Conservation (phyloP, 2,113 vertebrate genomes). For the Salvelinus namaycush region DNA sequence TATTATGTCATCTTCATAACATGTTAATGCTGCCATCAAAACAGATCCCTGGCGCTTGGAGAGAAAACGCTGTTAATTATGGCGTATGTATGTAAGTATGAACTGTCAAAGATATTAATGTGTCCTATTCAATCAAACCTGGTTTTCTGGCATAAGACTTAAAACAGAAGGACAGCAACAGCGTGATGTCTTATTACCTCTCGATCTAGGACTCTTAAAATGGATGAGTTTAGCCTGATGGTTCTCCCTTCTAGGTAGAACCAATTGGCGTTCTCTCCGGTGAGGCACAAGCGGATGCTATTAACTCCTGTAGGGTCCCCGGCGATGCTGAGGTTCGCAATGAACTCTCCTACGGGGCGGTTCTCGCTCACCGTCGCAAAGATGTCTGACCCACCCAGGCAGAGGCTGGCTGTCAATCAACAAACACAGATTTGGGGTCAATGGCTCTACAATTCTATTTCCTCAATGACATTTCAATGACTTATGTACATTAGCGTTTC, state of each 20-base stretch:
- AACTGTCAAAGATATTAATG: too few relatives aligned
- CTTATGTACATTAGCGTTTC: too few relatives aligned
- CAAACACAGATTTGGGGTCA: too few relatives aligned
- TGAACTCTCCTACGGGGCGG: slow-evolving; percentile 75
- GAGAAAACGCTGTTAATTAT: background rate
- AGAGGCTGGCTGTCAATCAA: slow-evolving; percentile 51
- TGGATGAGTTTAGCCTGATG: slow-evolving; percentile 74
- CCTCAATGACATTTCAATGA: too few relatives aligned
- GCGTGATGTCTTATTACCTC: slow-evolving; percentile 68
- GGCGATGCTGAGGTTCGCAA: slow-evolving; percentile 66
- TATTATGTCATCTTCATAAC: slow-evolving; percentile 60
- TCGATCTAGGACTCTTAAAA: slow-evolving; percentile 69
- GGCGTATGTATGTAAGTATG: too few relatives aligned
- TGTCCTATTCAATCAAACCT: background rate
- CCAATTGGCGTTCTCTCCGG: slow-evolving; percentile 72
- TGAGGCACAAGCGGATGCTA: slow-evolving; percentile 74
- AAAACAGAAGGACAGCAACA: background rate
- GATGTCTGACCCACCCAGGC: slow-evolving; percentile 75
- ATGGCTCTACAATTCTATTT: too few relatives aligned
- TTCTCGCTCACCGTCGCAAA: slow-evolving; percentile 78
- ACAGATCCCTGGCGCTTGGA: slow-evolving; percentile 61
- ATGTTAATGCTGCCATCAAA: slow-evolving; percentile 65
- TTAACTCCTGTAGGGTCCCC: slow-evolving; percentile 47
- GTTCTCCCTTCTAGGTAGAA: slow-evolving; percentile 79
- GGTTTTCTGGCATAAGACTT: background rate